Conservation (phyloP, 2,888 invertebrate genomes). For the Drosophila austrosaltans region DNA sequence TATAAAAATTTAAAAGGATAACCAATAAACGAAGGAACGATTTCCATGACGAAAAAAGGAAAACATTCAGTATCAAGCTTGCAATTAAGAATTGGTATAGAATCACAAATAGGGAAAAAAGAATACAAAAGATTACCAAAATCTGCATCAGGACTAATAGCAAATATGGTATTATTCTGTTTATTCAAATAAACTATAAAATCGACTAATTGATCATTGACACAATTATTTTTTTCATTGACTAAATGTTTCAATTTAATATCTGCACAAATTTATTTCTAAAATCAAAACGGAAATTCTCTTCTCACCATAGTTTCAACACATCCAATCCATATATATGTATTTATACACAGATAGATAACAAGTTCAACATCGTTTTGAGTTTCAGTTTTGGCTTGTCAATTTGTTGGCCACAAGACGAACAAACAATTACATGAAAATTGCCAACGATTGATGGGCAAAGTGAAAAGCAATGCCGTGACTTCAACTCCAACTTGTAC, state of each 20-base stretch:
- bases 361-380: conserved; percentile 8
- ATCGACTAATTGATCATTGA: too few relatives aligned
- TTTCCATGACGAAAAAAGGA: too few relatives aligned
- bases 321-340: neutral
- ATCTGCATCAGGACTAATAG: too few relatives aligned
- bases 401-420: conserved; percentile 52
- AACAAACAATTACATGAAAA: conserved; percentile 77
- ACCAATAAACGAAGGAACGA: too few relatives aligned
- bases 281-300: neutral
- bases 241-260: neutral
- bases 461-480: conserved; percentile 63
- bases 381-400: conserved; percentile 28
- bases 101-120: too few relatives aligned
- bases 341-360: neutral
- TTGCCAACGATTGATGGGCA: conserved; percentile 78
- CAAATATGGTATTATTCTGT: too few relatives aligned
- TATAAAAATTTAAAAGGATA: too few relatives aligned
- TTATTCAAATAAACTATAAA: too few relatives aligned
- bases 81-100: too few relatives aligned
- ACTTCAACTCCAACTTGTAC: conserved; percentile 57
- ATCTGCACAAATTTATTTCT: neutral
- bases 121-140: too few relatives aligned
- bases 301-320: neutral
- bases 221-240: too few relatives aligned
- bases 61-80: too few relatives aligned